Evolutionary conservation across 2,888 invertebrate species (phyloP), one percentile per base, ranked within the genome.

Genomic region (Athalia cordata): DNA sequence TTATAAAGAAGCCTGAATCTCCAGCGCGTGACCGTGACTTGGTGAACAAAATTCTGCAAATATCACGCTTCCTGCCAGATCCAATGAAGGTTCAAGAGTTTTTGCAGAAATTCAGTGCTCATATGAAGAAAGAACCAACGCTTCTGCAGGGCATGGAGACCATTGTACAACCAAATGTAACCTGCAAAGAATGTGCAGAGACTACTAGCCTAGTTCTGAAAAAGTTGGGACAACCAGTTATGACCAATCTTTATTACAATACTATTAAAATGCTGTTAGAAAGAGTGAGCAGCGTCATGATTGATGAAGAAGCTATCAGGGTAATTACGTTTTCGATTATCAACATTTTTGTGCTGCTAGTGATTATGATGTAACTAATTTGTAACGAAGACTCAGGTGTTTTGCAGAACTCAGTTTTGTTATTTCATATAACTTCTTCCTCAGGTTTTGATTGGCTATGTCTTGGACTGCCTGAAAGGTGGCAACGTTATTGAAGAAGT

Each of bases 241-340:
- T 98, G 95, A 97, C 98, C 3, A 98, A 98, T 91, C 91, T 97
- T 55, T 97, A 98, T 90, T 98, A 98, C 91, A 98, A 97, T 89
- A 98, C 97, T 0, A 96, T 99, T 61, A 99, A 99, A 92, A 97
- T 97, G 94, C 90, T 99, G 67, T 91, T 99, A 78, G 99, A 99
- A 90, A 93, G 99, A 79, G 96, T 98, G 11, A 98, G 98, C 81
- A 98, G 98, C 0, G 98, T 99, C 5, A 97, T 99, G 96, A 96
- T 99, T 9, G 99, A 99, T 89, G 95, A 95, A 85, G 95, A 96
- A 81, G 96, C 98, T 0, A 93, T 98, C 84, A 93, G 95, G 81
- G 94, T 96, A 86, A 83, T 82, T 76, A 57, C 70, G 64, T 59
- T 55, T 5, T 11, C 7, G 59, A 11, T 62, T n/a, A 11, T 49